phyloP scores from a whole-genome alignment of 23 tunicate genomes.

The Corella eumyota region DNA sequence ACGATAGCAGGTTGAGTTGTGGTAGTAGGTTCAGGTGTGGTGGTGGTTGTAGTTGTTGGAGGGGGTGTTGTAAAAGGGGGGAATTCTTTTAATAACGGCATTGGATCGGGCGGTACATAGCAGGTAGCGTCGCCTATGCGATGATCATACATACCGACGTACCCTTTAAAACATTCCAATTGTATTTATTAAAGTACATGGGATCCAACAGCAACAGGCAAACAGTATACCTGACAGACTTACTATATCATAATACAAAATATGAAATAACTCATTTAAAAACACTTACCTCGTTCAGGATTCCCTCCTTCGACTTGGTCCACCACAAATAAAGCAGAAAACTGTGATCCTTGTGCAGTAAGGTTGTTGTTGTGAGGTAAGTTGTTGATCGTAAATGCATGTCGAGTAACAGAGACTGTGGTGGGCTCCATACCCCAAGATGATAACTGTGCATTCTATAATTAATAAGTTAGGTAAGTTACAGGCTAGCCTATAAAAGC shows the following conservation, averaged over 20 bases:
- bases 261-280: not conserved
- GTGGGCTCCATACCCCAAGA: slow-evolving; percentile 55
- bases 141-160: slow-evolving; percentile 24
- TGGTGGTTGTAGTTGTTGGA: slow-evolving; percentile 7
- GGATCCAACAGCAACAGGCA: not conserved
- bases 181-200: not conserved
- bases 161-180: slow-evolving; percentile 32
- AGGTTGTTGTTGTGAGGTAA: slow-evolving; percentile 10
- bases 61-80: slow-evolving; percentile 3
- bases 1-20: not conserved
- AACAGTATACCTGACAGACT: not conserved
- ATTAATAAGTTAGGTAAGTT: too few species aligned
- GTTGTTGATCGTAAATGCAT: slow-evolving; percentile 47
- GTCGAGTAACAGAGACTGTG: slow-evolving; percentile 11
- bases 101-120: not conserved
- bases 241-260: not conserved
- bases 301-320: slow-evolving; percentile 24
- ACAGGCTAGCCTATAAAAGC: too few species aligned
- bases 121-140: slow-evolving; percentile 30
- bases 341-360: not conserved
- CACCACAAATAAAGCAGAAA: slow-evolving; percentile 30
- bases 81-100: not conserved
- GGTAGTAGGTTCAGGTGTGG: slow-evolving; percentile 3
- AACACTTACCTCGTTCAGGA: slow-evolving; percentile 33
- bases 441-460: slow-evolving; percentile 35